A percentile compares a stretch with the other conserved stretches of the same genome.
Conservation (phyloP, 2,797 vertebrate genomes). For the Artibeus jamaicensis region DNA sequence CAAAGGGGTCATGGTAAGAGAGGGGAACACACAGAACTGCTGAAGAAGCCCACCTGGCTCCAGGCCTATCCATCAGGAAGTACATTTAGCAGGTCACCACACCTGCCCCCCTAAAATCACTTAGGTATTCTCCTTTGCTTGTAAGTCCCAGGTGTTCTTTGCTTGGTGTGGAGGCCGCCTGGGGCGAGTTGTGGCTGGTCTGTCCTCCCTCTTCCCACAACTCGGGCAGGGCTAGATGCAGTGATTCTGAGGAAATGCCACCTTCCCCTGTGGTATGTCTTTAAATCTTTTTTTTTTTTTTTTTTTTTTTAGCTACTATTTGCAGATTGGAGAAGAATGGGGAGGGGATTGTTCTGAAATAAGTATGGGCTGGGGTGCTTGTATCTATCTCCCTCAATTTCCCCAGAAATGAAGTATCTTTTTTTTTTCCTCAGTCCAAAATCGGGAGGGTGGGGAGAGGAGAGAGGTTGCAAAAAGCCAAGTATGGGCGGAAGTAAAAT, state of each 20-base stretch:
- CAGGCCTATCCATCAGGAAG: neutral
- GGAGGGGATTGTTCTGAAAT: constrained; percentile 56
- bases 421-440: constrained; percentile 46
- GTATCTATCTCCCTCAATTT: constrained; percentile 40
- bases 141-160: neutral
- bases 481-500: neutral
- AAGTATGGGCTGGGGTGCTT: constrained; percentile 32
- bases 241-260: constrained; percentile 5
- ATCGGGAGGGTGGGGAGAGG: constrained; percentile 17
- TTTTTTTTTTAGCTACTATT: constrained; percentile 30
- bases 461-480: constrained; percentile 37
- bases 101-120: neutral
- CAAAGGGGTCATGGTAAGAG: constrained; percentile 51
- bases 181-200: neutral
- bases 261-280: constrained; percentile 6
- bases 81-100: neutral
- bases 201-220: neutral
- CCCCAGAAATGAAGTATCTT: constrained; percentile 41
- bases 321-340: constrained; percentile 20
- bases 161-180: neutral
- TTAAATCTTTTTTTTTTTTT: neutral
- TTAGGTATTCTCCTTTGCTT: neutral
- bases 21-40: neutral
- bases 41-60: neutral
- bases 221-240: neutral